Evolutionary conservation across 23 tunicate genomes (phyloP), one percentile per base, ranked within the genome.

Genomic region (Halocynthia aurantium): DNA sequence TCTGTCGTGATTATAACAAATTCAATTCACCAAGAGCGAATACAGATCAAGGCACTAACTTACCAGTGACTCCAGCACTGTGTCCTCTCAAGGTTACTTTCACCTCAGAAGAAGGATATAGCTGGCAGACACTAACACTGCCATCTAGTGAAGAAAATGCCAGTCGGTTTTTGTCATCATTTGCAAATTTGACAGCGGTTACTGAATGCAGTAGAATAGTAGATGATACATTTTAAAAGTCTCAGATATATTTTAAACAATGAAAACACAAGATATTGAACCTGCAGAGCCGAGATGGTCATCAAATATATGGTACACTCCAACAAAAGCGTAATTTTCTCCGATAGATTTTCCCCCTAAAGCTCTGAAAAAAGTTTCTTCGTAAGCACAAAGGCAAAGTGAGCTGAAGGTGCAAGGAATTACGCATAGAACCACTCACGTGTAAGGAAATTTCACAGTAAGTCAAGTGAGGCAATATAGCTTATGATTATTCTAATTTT

Each of bases 311-410:
- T 92, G 88, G 57, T 86, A 84, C 84, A 92, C 90, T 64, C 98
- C 98, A 57, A 62, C 85, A 82, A 92, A 92, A 7, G 98, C 92
- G 75, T 86, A 92, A 65, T 92, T 92, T 79, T 86, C 98, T 8
- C 81, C 82, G n/a, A 86, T 83, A 58, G 78, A 77, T 73, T 80
- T 92, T 12, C 88, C 92, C 22, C 98, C 98, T 88, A 92, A 73
- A 10, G 88, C 85, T 83, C 98, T 89, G 83, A 40, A 66, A 62
- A 18, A 62, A 31, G 44, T 31, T 31, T 31, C 44, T 31, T 31
- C 4, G 44, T 31, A 31, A 31, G 44, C 44, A 31, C 44, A 31
- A 31, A n/a, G n/a, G n/a, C n/a, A n/a, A n/a, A n/a, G n/a, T n/a
- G n/a, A n/a, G n/a, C n/a, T n/a, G n/a, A n/a, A n/a, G n/a, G n/a